These are phyloP conservation scores for Autographa gamma DNA, from an alignment of 2,888 invertebrate species.

Conservation along the genomic window DNA sequence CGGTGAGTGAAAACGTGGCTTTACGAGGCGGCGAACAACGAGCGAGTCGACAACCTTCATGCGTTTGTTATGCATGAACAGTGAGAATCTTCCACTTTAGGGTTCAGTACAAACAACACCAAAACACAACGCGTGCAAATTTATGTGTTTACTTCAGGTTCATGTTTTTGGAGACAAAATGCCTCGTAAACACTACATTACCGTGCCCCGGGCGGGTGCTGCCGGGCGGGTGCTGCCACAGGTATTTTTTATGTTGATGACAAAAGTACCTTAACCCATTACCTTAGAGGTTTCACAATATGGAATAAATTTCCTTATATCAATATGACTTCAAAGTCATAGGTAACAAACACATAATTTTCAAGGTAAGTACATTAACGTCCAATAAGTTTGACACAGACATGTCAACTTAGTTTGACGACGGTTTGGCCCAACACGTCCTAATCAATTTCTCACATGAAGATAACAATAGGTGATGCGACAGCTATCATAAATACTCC, in stretches of 20 bases:
- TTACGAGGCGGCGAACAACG: slow-evolving; percentile 27
- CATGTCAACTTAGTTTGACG: slow-evolving; percentile 51
- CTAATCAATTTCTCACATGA: slow-evolving; percentile 27
- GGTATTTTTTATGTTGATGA: slow-evolving; percentile 5
- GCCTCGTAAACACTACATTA: slow-evolving; percentile 7
- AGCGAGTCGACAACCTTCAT: slow-evolving; percentile 46
- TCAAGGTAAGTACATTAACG: slow-evolving; percentile 42
- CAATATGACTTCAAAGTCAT: slow-evolving; percentile 1
- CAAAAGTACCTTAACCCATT: neutral
- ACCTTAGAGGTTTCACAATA: neutral
- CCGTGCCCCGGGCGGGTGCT: neutral
- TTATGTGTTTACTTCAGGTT: slow-evolving; percentile 3
- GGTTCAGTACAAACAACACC: slow-evolving; percentile 9
- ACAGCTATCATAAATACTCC: slow-evolving; percentile 28
- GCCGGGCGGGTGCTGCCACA: neutral
- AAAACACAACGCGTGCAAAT: slow-evolving; percentile 9
- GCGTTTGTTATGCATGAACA: slow-evolving; percentile 33
- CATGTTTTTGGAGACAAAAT: neutral
- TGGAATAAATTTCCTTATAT: neutral
- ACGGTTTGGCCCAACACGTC: slow-evolving; percentile 43
- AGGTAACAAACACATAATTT: slow-evolving; percentile 29
- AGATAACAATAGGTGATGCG: slow-evolving; percentile 39
- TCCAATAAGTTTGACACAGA: slow-evolving; percentile 48
- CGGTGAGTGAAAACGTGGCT: slow-evolving; percentile 4
- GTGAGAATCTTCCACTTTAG: slow-evolving; percentile 29